Evolutionary conservation across 1,140 invertebrate species (phyloP).

Genomic region (Eulimnadia texana): DNA sequence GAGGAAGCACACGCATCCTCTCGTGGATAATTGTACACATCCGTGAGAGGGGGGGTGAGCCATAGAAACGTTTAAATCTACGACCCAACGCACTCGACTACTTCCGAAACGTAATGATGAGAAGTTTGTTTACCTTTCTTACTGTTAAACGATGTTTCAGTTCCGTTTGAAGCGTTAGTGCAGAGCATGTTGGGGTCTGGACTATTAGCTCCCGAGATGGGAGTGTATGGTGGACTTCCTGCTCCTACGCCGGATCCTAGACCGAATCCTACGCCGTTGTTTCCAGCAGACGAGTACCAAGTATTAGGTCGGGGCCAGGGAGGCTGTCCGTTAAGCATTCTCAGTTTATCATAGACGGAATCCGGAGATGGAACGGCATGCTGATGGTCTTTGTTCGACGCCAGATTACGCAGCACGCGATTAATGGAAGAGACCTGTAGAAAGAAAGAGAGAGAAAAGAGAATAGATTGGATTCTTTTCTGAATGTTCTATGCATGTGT

Average conservation of each 20-base stretch:
- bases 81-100: background rate
- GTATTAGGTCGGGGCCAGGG: constrained; percentile 40
- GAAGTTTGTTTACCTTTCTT: constrained; percentile 13
- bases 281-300: constrained; percentile 37
- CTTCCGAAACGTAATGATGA: background rate
- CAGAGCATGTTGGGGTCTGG: constrained; percentile 7
- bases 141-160: constrained; percentile 4
- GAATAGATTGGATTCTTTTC: constrained; percentile 8
- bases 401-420: constrained; percentile 85
- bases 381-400: constrained; percentile 64
- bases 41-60: background rate
- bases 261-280: constrained; percentile 2
- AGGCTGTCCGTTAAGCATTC: constrained; percentile 62
- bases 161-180: background rate
- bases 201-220: constrained; percentile 10
- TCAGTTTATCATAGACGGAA: constrained; percentile 68
- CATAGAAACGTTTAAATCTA: background rate
- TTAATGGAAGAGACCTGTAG: constrained; percentile 93
- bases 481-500: no score
- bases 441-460: constrained; percentile 21
- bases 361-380: constrained; percentile 32
- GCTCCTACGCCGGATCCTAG: constrained; percentile 13
- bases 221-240: constrained; percentile 16
- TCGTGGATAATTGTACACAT: no score
- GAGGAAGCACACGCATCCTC: no score